These are phyloP conservation scores for Conger conger DNA, from an alignment of 2,113 vertebrate genomes.

Conservation along the genomic window DNA sequence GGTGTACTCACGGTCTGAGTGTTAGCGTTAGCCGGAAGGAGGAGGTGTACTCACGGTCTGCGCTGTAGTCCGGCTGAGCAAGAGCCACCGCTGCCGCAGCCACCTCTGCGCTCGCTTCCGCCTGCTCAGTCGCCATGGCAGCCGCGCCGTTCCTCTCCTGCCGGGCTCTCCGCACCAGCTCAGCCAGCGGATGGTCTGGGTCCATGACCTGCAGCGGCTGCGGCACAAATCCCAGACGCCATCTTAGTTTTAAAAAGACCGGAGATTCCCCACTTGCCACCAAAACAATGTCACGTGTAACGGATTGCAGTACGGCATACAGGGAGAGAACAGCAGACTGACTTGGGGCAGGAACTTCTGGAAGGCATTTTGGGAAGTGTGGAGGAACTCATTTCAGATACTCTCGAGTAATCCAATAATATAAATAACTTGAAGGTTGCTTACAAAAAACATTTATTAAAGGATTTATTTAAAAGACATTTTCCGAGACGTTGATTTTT, in stretches of 20 bases:
- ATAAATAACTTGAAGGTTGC: no score
- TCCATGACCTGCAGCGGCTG: constrained; percentile 95
- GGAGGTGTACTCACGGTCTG: constrained; percentile 83
- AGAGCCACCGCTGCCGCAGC: constrained; percentile 56
- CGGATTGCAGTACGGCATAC: no score
- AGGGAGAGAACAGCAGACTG: no score
- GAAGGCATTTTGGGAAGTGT: no score
- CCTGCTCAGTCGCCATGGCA: constrained; percentile 53
- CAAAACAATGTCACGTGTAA: not conserved
- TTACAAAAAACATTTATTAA: no score
- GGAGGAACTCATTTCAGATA: no score
- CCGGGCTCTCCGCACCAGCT: constrained; percentile 83
- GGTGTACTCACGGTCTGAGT: constrained; percentile 65
- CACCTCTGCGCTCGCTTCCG: constrained; percentile 57
- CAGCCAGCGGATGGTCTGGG: constrained; percentile 92
- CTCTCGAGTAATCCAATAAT: no score
- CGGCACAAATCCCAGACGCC: constrained; percentile 12
- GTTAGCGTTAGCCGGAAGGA: not conserved
- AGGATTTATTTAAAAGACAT: no score
- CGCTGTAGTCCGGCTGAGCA: constrained; percentile 65
- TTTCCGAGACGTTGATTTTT: no score
- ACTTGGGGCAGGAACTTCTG: no score
- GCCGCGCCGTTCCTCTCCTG: constrained; percentile 79
- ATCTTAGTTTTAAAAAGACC: not conserved
- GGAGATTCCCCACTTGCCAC: not conserved